phyloP scores from a whole-genome alignment of 2,113 vertebrate species.

The Strigops habroptila region DNA sequence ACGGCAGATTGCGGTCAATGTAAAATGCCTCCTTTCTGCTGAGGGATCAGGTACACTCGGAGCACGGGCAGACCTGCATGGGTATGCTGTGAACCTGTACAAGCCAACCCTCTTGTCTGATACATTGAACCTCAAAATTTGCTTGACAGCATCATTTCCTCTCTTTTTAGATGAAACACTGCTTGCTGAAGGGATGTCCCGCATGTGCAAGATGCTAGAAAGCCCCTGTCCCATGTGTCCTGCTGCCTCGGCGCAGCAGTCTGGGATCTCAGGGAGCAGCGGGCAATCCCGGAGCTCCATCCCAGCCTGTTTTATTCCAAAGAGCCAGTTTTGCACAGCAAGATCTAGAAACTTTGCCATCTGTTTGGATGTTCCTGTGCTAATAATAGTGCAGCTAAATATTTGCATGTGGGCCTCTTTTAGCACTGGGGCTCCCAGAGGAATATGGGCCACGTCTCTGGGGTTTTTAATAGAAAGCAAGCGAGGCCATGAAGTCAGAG shows the following conservation, averaged over 20 bases:
- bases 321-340: not conserved
- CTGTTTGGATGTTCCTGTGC: not conserved
- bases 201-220: not conserved
- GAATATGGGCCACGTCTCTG: not conserved
- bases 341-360: not conserved
- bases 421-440: conserved; percentile 11
- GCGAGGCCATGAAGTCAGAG: not conserved
- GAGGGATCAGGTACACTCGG: accelerated
- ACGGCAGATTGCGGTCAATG: accelerated
- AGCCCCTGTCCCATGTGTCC: not conserved
- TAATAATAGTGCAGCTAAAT: conserved; percentile 59
- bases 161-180: not conserved
- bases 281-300: not conserved
- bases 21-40: not conserved
- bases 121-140: not conserved
- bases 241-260: not conserved
- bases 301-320: not conserved
- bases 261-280: not conserved
- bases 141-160: not conserved
- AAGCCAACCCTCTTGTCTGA: not conserved
- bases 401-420: conserved; percentile 45
- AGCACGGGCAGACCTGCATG: not conserved
- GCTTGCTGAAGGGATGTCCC: not conserved
- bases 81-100: accelerated
- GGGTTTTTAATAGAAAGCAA: conserved; percentile 61